Conservation (phyloP, 2,797 vertebrate species). For the Clarias laeviceps region DNA sequence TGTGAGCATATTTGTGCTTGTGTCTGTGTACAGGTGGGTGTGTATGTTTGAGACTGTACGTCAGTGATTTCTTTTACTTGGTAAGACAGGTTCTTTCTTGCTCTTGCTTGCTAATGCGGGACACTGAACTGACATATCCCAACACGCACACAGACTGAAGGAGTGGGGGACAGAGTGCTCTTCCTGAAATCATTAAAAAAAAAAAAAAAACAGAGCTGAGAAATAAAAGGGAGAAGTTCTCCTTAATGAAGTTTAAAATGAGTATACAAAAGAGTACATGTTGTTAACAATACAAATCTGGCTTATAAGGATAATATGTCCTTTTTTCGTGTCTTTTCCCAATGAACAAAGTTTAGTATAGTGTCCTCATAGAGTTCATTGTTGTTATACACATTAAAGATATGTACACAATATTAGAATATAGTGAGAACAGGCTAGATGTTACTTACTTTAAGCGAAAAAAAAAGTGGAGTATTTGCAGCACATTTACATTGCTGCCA, state of each 20-base stretch:
- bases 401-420: neutral
- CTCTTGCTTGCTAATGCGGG: conserved; percentile 60
- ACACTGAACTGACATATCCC: conserved; percentile 72
- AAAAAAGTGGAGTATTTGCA: conserved; percentile 27
- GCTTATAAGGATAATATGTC: neutral
- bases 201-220: neutral
- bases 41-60: conserved; percentile 23
- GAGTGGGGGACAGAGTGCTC: conserved; percentile 54
- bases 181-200: conserved; percentile 52
- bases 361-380: neutral
- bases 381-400: neutral
- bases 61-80: conserved; percentile 30
- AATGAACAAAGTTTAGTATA: neutral
- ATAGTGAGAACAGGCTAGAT: neutral
- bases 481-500: conserved; percentile 38
- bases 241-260: neutral
- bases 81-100: conserved; percentile 77
- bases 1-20: neutral
- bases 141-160: conserved; percentile 64
- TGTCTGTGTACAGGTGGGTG: conserved; percentile 13
- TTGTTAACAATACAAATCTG: too few relatives aligned
- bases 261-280: neutral
- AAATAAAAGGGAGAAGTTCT: neutral
- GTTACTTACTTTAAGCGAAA: conserved; percentile 3
- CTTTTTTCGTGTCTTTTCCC: neutral